Conservation (phyloP, 2,113 vertebrate genomes). For the Sorex araneus region DNA sequence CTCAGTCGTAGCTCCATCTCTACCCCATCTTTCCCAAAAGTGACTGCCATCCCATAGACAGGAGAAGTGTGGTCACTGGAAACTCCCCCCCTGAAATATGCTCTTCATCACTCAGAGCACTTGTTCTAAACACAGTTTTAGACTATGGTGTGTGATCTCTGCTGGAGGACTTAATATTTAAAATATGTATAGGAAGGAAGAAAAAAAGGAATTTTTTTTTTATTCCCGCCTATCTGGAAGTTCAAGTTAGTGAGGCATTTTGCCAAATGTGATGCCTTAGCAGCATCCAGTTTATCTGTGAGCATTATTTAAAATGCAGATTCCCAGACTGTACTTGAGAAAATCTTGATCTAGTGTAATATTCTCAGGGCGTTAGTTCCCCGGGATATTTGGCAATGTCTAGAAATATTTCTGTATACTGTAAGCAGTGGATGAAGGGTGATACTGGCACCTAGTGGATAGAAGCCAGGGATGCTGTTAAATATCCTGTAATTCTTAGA, state of each 20-base stretch:
- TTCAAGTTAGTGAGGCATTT: background rate
- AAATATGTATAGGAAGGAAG: background rate
- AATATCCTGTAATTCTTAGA: background rate
- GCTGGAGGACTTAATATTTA: background rate
- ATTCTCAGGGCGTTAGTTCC: background rate
- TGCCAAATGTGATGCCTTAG: background rate
- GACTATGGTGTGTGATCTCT: background rate
- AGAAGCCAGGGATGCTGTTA: background rate
- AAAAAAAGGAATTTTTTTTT: too few relatives aligned
- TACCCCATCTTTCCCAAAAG: background rate
- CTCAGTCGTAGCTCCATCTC: background rate
- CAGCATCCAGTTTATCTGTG: background rate
- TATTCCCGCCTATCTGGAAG: background rate
- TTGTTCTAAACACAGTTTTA: background rate
- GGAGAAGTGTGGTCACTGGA: background rate
- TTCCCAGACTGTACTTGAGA: background rate
- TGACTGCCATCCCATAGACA: background rate
- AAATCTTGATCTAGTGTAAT: background rate
- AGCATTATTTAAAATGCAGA: background rate
- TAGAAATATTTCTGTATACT: background rate
- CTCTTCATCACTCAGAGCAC: background rate
- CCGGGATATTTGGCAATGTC: background rate
- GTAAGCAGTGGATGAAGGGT: background rate
- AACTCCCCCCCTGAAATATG: background rate
- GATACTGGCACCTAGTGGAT: conserved; percentile 7